A percentile compares a stretch with the other conserved stretches of the same genome.
phyloP scores from a whole-genome alignment of 35 echinoderm and acorn worm genomes.

The Hemicentrotus pulcherrimus region DNA sequence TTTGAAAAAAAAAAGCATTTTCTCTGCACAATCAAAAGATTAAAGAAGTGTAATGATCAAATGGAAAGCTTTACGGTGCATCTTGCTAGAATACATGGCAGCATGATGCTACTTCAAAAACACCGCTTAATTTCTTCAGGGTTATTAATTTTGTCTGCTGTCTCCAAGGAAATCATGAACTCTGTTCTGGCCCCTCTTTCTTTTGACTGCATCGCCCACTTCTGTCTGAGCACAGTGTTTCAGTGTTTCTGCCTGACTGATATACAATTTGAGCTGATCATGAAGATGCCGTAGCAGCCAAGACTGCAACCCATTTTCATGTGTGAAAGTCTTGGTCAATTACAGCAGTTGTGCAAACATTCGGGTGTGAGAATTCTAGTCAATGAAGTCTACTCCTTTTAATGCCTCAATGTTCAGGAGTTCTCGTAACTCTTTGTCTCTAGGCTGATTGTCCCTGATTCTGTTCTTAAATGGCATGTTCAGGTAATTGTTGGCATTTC shows the following conservation, averaged over 20 bases:
- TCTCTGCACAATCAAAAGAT: background rate
- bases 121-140: slow-evolving; percentile 10
- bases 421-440: background rate
- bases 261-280: background rate
- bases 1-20: background rate
- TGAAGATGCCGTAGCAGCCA: background rate
- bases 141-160: background rate
- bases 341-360: slow-evolving; percentile 3
- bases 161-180: slow-evolving; percentile 3
- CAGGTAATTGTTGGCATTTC: background rate
- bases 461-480: background rate
- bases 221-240: background rate
- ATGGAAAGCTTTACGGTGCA: background rate
- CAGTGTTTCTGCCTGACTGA: background rate
- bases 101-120: background rate
- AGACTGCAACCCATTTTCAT: background rate
- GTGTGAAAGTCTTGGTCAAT: background rate
- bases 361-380: background rate
- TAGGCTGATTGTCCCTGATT: background rate
- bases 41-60: background rate
- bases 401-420: background rate
- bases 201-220: background rate
- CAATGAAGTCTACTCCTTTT: background rate
- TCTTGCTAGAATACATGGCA: background rate
- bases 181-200: background rate